Base-by-base conservation (phyloP, 2,888 invertebrate species). In the Hedya salicella region DNA sequence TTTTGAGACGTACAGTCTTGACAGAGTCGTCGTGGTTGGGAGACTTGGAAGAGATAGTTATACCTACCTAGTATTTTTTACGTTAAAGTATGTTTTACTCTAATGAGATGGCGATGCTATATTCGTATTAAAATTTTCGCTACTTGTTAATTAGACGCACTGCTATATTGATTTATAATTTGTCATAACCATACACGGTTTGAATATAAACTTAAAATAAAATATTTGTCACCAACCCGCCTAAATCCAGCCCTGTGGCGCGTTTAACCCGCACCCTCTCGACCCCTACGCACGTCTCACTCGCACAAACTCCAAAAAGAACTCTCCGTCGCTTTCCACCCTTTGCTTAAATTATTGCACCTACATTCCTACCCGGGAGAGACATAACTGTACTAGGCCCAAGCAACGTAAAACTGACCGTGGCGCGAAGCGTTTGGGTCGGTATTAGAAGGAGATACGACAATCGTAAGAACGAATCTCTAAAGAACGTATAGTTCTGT, bases 291-390 rank as follows among this genome's bases (percentile, higher is more conserved):
- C 91, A 91, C 85, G 81, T 92, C 91, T 91, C 92, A 89, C 91
- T 92, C 92, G 88, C 92, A 91, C 92, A 88, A 91, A 91, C 88
- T 89, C 85, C 88, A 91, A 92, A 92, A 92, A 92, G 91, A 91
- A 91, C 88, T 86, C 80, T 85, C 91, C 84, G 83, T 91, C 91
- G 91, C 91, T 80, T 88, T 90, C 91, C 90, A 87, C 89, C 92
- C 91, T 85, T 89, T 88, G 91, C 91, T 91, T 91, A 91, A 92
- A 92, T 92, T 91, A 92, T 92, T 91, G 88, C 88, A 85, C 90
- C 88, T 88, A 83, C 82, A 77, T 75, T 79, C 78, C 75, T 75
- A 76, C 79, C 63, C 78, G 71, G 73, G 73, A 77, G 78, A 62
- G 78, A 62, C 78, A 70, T 80, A 87, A 80, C 80, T 77, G 69